A percentile compares a stretch with the other conserved stretches of the same genome.
Conservation (phyloP, 2,113 vertebrate genomes). For the Heterotilapia buettikoferi region DNA sequence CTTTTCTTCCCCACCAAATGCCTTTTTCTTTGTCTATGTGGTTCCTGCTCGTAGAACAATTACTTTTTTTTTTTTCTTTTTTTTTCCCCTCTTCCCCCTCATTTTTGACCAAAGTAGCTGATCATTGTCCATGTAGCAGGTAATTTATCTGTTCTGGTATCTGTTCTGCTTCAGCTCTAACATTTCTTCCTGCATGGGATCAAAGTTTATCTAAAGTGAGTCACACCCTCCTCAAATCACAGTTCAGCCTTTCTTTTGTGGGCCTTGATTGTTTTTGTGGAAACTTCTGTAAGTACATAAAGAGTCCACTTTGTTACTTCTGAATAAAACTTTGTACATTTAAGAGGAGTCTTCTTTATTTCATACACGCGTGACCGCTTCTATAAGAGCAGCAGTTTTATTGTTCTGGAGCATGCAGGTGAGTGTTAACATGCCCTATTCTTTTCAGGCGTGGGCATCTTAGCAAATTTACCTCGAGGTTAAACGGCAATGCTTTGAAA, state of each 20-base stretch:
- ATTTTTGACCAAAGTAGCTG: not conserved
- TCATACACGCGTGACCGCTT: fast-evolving
- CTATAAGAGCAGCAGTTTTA: not conserved
- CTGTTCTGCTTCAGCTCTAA: not conserved
- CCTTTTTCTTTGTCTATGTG: not conserved
- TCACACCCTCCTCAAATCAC: not conserved
- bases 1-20: not conserved
- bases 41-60: not conserved
- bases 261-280: not conserved
- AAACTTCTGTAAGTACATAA: not conserved
- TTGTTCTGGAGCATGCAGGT: not conserved
- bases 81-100: fast-evolving
- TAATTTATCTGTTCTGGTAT: not conserved
- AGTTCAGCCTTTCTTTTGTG: not conserved
- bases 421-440: not conserved
- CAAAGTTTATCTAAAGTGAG: not conserved
- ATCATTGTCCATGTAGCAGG: not conserved
- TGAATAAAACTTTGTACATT: not conserved
- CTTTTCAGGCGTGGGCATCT: not conserved
- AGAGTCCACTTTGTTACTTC: not conserved
- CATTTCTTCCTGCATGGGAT: not conserved
- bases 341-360: not conserved
- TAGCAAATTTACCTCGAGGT: not conserved
- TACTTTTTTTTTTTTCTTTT: fast-evolving
- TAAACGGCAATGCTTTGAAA: not conserved